Evolutionary conservation across 2,888 invertebrate species (phyloP).

Genomic region (Hirtodrosophila duncani): DNA sequence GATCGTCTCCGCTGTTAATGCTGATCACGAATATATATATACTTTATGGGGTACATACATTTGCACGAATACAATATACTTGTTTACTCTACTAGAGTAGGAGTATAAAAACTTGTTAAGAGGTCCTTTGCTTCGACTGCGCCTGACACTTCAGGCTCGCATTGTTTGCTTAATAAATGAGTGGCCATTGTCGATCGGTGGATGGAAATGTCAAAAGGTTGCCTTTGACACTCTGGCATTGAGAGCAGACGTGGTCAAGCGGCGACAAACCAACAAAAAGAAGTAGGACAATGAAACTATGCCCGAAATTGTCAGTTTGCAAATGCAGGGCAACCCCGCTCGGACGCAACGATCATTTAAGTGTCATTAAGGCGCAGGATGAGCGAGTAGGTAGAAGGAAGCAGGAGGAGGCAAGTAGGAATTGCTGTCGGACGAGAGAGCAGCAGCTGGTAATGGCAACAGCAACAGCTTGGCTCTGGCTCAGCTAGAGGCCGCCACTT

Average conservation of each 20-base stretch:
- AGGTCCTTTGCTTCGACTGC: slow-evolving; percentile 20
- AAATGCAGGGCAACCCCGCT: slow-evolving; percentile 53
- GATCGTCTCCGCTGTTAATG: too few species aligned
- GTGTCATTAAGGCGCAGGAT: slow-evolving; percentile 53
- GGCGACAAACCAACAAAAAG: slow-evolving; percentile 35
- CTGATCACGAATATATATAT: too few species aligned
- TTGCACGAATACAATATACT: too few species aligned
- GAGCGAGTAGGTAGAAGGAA: background rate
- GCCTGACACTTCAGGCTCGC: slow-evolving; percentile 44
- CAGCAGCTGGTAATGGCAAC: slow-evolving; percentile 24
- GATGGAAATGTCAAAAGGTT: slow-evolving; percentile 69
- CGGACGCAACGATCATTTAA: slow-evolving; percentile 58
- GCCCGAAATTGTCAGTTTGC: slow-evolving; percentile 46
- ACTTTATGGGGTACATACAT: too few species aligned
- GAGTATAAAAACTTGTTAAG: slow-evolving; percentile 42
- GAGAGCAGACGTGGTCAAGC: slow-evolving; percentile 55
- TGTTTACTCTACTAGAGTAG: too few species aligned
- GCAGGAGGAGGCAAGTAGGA: slow-evolving; percentile 1
- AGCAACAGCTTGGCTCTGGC: slow-evolving; percentile 38
- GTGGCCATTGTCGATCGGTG: slow-evolving; percentile 59
- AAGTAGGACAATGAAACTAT: slow-evolving; percentile 41
- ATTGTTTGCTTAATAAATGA: slow-evolving; percentile 69
- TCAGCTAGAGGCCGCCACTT: slow-evolving; percentile 47
- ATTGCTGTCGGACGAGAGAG: background rate
- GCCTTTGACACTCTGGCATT: slow-evolving; percentile 52